These are phyloP conservation scores for Hydrozoanthus gracilis DNA, from an alignment of 92 coral and sea anemone species.

Conservation along the genomic window DNA sequence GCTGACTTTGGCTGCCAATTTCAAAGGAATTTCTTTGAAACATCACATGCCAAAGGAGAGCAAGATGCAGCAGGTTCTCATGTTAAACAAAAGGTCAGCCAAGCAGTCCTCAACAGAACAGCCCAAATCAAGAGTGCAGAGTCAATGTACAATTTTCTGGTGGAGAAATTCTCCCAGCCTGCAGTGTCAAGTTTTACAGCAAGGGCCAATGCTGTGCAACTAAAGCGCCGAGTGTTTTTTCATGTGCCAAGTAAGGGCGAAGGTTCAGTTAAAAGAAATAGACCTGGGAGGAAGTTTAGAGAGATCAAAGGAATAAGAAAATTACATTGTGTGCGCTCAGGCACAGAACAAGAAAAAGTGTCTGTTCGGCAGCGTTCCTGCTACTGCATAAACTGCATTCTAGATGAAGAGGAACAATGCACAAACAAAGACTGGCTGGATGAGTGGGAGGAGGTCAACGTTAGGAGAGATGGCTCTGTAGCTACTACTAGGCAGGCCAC, in stretches of 20 bases:
- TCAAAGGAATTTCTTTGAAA: too few species aligned
- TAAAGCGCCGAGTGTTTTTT: slow-evolving; percentile 44
- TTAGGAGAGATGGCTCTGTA: slow-evolving; percentile 41
- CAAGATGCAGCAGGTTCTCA: too few species aligned
- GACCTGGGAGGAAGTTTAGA: too few species aligned
- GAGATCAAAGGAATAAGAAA: slow-evolving; percentile 43
- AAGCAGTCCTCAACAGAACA: slow-evolving; percentile 22
- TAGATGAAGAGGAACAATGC: too few species aligned
- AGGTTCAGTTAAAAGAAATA: too few species aligned
- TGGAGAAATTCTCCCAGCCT: slow-evolving; percentile 36
- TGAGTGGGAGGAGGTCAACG: slow-evolving; percentile 56
- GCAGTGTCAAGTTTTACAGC: slow-evolving; percentile 47
- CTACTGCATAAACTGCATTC: too few species aligned
- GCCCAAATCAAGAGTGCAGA: slow-evolving; percentile 45
- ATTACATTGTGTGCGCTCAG: slow-evolving; percentile 43
- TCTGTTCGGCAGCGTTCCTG: slow-evolving; percentile 35
- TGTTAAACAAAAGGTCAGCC: too few species aligned
- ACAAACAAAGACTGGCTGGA: too few species aligned
- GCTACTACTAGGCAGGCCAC: slow-evolving; percentile 59
- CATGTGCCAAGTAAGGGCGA: too few species aligned
- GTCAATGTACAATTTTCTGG: slow-evolving; percentile 38
- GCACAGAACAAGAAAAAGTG: slow-evolving; percentile 47
- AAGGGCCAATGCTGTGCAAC: too few species aligned
- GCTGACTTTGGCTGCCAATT: too few species aligned
- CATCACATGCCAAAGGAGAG: too few species aligned